Evolutionary conservation across 2,113 vertebrate genomes (phyloP), one percentile per base, ranked within the genome.

Genomic region (Aegithalos caudatus): DNA sequence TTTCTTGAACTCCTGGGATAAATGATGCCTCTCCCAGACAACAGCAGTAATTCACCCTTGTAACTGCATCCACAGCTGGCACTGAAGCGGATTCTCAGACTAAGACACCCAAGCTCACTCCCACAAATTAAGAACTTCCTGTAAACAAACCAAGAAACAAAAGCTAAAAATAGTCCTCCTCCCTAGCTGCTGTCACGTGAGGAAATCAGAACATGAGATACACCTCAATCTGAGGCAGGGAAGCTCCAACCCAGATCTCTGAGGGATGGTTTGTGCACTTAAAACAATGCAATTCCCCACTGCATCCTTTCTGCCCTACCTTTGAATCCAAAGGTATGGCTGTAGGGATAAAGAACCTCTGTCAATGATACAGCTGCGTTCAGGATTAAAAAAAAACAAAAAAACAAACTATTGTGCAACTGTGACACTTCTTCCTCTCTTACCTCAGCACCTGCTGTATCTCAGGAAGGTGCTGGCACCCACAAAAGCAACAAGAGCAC

Each of bases 71-170:
- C 51, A 40, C 3, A 3, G 51, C 42, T 85, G 42, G 47, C 74
- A 70, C 51, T 70, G 88, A 78, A 90, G 86, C 6, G 0, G 16
- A 40, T 62, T 88, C 78, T 56, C 56, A 79, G 35, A 81, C 42
- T 56, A n/a, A 90, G 24, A 28, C 42, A 48, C 38, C 14, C 65
- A 79, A 91, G 28, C 28, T 87, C 66, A 67, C 37, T 67, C 57
- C 60, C 66, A 83, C 33, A 91, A 87, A 83, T 35, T 3, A 66
- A 86, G 60, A 82, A 86, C 53, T 78, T 90, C 61, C 64, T 78
- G 38, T 57, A 82, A 91, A 53, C 50, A 77, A 86, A 77, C 28
- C 54, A 77, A 82, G 80, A 65, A 81, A 45, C 50, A 85, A 77
- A 86, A 76, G 54, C 37, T 83, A 72, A 67, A 78, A 94, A 67